Conservation (phyloP, 2,888 invertebrate genomes). For the Amphipoea oculea region DNA sequence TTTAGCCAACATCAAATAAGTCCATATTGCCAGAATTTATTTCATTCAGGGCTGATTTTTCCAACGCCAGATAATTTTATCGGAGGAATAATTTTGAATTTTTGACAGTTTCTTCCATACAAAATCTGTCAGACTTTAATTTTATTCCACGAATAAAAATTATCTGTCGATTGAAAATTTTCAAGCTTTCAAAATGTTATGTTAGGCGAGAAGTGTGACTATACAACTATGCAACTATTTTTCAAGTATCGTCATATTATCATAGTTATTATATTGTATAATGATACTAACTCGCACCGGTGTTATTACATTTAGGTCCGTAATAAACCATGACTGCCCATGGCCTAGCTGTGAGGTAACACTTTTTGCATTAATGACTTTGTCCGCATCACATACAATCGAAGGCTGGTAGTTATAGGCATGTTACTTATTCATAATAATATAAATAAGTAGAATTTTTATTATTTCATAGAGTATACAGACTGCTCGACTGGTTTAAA, state of each 20-base stretch:
- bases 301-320: slow-evolving; percentile 35
- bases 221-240: background rate
- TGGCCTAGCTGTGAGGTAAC: slow-evolving; percentile 52
- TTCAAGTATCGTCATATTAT: slow-evolving; percentile 16
- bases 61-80: no score
- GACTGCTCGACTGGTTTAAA: background rate
- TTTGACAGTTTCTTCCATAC: no score
- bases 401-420: slow-evolving; percentile 47
- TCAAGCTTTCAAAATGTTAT: background rate
- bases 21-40: background rate
- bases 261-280: slow-evolving; percentile 38
- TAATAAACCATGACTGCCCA: slow-evolving; percentile 59
- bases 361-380: slow-evolving; percentile 53
- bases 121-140: no score
- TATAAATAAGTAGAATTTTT: background rate
- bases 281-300: slow-evolving; percentile 24
- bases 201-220: background rate
- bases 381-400: slow-evolving; percentile 48
- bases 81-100: no score
- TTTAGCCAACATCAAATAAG: background rate
- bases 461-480: background rate
- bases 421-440: slow-evolving; percentile 11
- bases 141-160: no score
- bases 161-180: no score
- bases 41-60: background rate